Evolutionary conservation across 2,113 vertebrate genomes (phyloP).

Genomic region (Agelaius tricolor): DNA sequence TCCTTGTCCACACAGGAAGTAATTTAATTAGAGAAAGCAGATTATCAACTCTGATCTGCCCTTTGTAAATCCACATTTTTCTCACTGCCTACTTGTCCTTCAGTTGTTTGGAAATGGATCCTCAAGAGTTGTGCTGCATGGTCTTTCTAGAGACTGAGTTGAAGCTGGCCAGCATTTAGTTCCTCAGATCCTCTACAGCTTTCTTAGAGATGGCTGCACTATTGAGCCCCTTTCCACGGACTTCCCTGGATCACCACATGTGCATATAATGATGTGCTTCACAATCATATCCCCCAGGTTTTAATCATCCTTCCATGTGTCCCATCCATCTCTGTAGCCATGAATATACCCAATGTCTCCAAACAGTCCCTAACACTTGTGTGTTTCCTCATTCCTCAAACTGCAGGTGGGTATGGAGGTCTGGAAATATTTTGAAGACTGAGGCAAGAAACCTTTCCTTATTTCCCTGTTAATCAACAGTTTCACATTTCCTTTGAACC

Average conservation of each 20-base stretch:
- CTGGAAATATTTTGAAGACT: background rate
- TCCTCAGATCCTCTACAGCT: background rate
- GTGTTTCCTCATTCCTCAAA: background rate
- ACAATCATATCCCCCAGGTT: background rate
- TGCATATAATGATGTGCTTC: background rate
- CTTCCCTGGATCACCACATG: background rate
- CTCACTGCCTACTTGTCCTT: background rate
- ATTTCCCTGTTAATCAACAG: background rate
- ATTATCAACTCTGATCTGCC: background rate
- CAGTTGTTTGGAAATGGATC: background rate
- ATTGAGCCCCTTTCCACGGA: background rate
- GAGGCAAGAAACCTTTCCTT: background rate
- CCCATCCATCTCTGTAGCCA: background rate
- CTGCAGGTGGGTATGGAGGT: background rate
- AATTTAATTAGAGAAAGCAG: background rate
- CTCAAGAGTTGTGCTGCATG: background rate
- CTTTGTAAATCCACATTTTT: background rate
- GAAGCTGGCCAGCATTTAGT: background rate
- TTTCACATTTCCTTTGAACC: background rate
- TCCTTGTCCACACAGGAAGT: background rate
- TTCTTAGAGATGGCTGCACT: background rate
- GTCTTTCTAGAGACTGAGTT: background rate
- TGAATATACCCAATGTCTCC: background rate
- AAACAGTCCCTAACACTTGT: background rate
- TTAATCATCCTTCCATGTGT: background rate